A percentile compares a stretch with the other conserved stretches of the same genome.
These are phyloP conservation scores for Lamellibrachia luymesi DNA, from an alignment of 1,140 invertebrate genomes.

Conservation along the genomic window DNA sequence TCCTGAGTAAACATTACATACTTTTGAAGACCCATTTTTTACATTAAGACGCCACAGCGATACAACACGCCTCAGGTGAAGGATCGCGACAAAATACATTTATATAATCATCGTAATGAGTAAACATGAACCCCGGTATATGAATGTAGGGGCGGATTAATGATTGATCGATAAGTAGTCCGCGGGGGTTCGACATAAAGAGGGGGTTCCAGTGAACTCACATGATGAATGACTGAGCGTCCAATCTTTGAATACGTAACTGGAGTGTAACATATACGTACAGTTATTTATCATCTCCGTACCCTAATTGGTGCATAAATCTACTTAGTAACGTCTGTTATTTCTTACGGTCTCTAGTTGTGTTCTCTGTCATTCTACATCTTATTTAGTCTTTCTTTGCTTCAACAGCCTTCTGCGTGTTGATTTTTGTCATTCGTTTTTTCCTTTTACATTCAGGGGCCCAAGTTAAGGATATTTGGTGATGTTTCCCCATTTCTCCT, in stretches of 20 bases:
- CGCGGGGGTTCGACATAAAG: neutral
- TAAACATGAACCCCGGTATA: neutral
- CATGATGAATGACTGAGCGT: neutral
- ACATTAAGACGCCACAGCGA: neutral
- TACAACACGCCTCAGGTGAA: neutral
- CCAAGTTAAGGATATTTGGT: too few species aligned
- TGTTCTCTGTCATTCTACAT: too few species aligned
- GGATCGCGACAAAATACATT: neutral
- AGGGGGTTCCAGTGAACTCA: neutral
- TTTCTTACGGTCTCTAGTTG: too few species aligned
- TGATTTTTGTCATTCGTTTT: too few species aligned
- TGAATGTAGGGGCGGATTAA: neutral
- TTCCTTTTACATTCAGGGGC: too few species aligned
- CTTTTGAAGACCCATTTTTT: neutral
- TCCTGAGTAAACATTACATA: neutral
- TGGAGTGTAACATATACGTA: neutral
- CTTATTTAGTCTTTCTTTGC: too few species aligned
- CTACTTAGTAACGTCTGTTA: too few species aligned
- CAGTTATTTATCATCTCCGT: too few species aligned
- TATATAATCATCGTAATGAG: neutral
- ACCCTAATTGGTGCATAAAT: too few species aligned
- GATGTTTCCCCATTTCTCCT: too few species aligned
- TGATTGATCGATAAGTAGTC: neutral
- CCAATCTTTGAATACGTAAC: neutral
- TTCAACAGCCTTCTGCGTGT: too few species aligned